phyloP scores from a whole-genome alignment of 2,888 invertebrate species.

The Stegophylla sp. region DNA sequence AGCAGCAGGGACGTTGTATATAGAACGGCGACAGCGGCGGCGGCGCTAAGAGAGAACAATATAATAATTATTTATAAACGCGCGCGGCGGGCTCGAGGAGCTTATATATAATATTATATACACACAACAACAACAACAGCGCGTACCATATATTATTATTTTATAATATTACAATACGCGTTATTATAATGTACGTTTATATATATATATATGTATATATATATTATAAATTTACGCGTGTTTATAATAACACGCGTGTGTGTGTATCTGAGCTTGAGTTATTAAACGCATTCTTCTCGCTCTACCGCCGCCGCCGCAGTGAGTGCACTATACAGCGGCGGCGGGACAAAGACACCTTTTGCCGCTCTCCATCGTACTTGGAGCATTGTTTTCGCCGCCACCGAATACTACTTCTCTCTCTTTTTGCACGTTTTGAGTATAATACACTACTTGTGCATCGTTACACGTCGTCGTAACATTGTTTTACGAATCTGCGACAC shows the following conservation, averaged over 20 bases:
- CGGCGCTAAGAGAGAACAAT: slow-evolving; percentile 10
- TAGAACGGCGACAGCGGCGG: neutral
- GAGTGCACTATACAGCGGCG: neutral
- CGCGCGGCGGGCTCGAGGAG: neutral
- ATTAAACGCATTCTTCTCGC: slow-evolving; percentile 47
- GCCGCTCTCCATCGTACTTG: neutral
- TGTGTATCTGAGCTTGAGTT: slow-evolving; percentile 19
- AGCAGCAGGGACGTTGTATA: neutral
- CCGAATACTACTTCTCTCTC: neutral
- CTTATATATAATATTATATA: neutral
- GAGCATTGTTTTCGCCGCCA: slow-evolving; percentile 28
- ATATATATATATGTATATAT: neutral
- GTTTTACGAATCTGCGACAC: too few species aligned
- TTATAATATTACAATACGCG: too few species aligned
- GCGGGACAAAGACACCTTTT: slow-evolving; percentile 38
- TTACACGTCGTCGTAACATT: too few species aligned
- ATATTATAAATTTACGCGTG: too few species aligned
- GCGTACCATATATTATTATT: too few species aligned
- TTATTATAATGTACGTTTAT: too few species aligned
- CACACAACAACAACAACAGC: too few species aligned
- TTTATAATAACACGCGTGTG: too few species aligned
- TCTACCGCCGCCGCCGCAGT: neutral
- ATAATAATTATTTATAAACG: slow-evolving; percentile 44
- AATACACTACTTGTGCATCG: too few species aligned
- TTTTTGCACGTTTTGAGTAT: neutral